phyloP scores from a whole-genome alignment of 1,140 invertebrate species.

The Parasteatoda tepidariorum region DNA sequence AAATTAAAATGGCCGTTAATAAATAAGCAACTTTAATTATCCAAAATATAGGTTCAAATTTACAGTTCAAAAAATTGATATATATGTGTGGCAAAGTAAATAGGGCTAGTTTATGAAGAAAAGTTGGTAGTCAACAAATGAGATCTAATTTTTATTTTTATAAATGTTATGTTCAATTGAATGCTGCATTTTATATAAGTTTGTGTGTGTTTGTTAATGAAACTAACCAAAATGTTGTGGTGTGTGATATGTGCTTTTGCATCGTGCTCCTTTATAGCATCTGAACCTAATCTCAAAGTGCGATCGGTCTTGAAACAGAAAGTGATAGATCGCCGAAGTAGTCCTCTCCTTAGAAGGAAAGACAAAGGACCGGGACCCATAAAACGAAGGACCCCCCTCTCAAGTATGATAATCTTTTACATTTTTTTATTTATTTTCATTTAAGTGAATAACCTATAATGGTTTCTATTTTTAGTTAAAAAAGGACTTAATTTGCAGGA shows the following conservation, averaged over 20 bases:
- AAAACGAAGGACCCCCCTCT: constrained; percentile 81
- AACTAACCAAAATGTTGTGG: constrained; percentile 17
- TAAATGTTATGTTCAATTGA: no score
- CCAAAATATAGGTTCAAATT: no score
- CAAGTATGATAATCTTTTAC: constrained; percentile 86
- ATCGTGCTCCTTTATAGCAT: constrained; percentile 75
- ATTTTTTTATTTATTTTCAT: not conserved
- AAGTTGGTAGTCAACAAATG: no score
- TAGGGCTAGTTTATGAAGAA: no score
- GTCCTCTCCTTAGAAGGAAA: constrained; percentile 86
- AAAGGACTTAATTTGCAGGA: no score
- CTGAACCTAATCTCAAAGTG: constrained; percentile 97
- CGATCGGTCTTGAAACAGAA: constrained; percentile 88
- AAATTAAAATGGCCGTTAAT: no score
- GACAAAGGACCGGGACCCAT: constrained; percentile 78
- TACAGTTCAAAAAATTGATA: no score
- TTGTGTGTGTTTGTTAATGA: constrained; percentile 27
- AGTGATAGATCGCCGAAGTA: constrained; percentile 86
- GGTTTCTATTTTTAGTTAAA: no score
- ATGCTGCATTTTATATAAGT: constrained; percentile 33
- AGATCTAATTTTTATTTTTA: no score
- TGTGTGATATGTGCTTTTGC: constrained; percentile 30
- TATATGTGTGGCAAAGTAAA: no score
- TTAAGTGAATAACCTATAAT: not conserved
- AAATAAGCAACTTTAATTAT: no score